Evolutionary conservation across 2,113 vertebrate species (phyloP).

Genomic region (human): GRCh38 chr6:16841501-16842000

Average conservation of each 20-base stretch:
- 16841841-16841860: neutral
- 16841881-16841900: neutral
- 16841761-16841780: neutral
- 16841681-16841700: neutral
- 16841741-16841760: rapidly evolving
- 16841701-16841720: neutral
- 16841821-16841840: neutral
- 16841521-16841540: neutral
- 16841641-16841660: neutral
- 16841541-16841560: constrained; percentile 3
- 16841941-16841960: neutral
- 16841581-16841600: neutral
- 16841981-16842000: neutral
- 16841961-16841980: neutral
- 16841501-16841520: constrained; percentile 7
- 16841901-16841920: neutral
- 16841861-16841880: neutral
- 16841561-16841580: neutral
- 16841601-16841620: neutral
- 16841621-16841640: neutral
- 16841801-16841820: neutral
- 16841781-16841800: neutral
- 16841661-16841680: neutral
- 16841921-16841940: neutral
- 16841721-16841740: neutral